These are phyloP conservation scores for Heliconius nattereri DNA, from an alignment of 1,140 invertebrate species.

Conservation along the genomic window DNA sequence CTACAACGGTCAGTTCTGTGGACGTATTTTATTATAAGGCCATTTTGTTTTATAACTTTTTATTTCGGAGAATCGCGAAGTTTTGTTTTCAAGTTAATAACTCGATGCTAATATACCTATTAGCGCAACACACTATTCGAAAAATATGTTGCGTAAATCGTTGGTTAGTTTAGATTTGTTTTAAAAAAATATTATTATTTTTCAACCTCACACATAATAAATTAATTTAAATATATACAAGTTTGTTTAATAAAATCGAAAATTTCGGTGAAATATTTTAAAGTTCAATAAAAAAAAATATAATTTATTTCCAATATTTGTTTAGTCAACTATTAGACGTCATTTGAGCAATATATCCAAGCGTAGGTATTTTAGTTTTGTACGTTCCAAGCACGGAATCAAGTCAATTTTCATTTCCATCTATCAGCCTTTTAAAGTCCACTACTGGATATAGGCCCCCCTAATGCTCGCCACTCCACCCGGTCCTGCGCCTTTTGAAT, in stretches of 20 bases:
- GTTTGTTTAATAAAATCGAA: neutral
- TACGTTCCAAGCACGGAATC: too few species aligned
- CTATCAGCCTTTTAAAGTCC: too few species aligned
- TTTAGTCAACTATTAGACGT: neutral
- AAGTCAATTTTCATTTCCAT: too few species aligned
- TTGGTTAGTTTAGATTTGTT: neutral
- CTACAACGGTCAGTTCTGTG: conserved; percentile 38
- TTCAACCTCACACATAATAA: neutral
- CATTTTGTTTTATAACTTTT: conserved; percentile 38
- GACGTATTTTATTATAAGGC: conserved; percentile 42
- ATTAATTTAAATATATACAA: neutral
- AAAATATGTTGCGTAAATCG: conserved; percentile 24
- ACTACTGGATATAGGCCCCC: too few species aligned
- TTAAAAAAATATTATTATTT: neutral
- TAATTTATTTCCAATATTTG: neutral
- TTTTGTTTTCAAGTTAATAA: conserved; percentile 4
- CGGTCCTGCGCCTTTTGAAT: too few species aligned
- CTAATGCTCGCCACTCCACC: too few species aligned
- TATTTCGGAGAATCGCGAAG: conserved; percentile 27
- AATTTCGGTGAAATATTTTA: too few species aligned
- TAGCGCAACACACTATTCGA: too few species aligned
- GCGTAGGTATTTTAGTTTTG: too few species aligned
- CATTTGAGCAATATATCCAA: neutral
- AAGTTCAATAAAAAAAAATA: too few species aligned
- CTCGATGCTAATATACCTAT: conserved; percentile 29